phyloP scores from a whole-genome alignment of 2,888 invertebrate species.

The Linnaemya vulpina region DNA sequence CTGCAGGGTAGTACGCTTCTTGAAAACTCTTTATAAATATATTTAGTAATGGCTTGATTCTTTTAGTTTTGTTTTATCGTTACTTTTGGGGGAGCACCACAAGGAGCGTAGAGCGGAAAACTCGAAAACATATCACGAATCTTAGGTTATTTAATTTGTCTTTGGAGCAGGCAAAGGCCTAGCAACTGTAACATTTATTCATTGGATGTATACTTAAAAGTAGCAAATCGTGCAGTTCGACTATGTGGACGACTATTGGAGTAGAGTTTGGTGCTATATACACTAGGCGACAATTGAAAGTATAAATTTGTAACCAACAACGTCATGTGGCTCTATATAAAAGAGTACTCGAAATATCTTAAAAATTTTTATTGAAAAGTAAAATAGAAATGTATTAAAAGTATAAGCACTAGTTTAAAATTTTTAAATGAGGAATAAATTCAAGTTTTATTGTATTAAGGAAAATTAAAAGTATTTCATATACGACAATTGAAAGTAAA shows the following conservation, averaged over 20 bases:
- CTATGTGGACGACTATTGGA: slow-evolving; percentile 25
- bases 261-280: slow-evolving; percentile 8
- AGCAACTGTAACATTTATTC: slow-evolving; percentile 43
- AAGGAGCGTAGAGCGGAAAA: slow-evolving; percentile 47
- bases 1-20: slow-evolving; percentile 11
- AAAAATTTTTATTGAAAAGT: no score
- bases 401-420: no score
- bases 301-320: no score
- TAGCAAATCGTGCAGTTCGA: background rate
- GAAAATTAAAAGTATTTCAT: no score
- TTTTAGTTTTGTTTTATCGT: slow-evolving; percentile 43
- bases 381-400: no score
- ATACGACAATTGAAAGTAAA: no score
- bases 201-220: slow-evolving; percentile 25
- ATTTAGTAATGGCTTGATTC: slow-evolving; percentile 10
- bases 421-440: no score
- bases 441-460: no score
- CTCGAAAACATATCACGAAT: slow-evolving; percentile 36
- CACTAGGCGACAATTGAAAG: no score
- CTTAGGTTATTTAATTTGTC: slow-evolving; percentile 26
- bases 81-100: slow-evolving; percentile 31
- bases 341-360: no score
- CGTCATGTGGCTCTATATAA: no score
- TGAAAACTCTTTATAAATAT: slow-evolving; percentile 47
- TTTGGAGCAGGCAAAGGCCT: slow-evolving; percentile 30